Evolutionary conservation across 2,113 vertebrate species (phyloP).

Genomic region (Corythornis vintsioides): DNA sequence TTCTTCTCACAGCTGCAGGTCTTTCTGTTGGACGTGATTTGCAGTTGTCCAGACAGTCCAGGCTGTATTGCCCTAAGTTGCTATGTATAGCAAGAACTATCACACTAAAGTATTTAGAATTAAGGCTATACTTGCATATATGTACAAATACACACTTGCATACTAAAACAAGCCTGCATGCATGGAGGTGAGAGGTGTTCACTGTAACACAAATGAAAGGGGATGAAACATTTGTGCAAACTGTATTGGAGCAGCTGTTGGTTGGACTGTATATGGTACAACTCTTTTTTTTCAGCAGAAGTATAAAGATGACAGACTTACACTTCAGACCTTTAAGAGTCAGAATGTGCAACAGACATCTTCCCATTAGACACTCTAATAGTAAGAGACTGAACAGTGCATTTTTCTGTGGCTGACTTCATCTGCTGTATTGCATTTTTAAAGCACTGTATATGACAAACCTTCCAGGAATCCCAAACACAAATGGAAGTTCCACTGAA

Average conservation of each 20-base stretch:
- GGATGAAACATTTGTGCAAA: not conserved
- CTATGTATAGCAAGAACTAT: not conserved
- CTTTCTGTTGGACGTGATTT: not conserved
- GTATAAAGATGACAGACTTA: not conserved
- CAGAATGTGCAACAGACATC: not conserved
- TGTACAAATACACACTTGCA: not conserved
- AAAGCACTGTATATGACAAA: slow-evolving; percentile 41
- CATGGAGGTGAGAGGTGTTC: not conserved
- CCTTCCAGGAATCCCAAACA: slow-evolving; percentile 50
- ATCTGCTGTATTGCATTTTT: not conserved
- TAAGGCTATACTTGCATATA: not conserved
- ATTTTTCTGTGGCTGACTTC: slow-evolving; percentile 6
- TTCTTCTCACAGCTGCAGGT: not conserved
- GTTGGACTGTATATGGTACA: not conserved
- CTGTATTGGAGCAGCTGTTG: not conserved
- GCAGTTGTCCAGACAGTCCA: not conserved
- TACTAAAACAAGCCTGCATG: not conserved
- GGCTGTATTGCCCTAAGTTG: not conserved
- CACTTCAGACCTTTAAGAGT: not conserved
- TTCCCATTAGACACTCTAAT: not conserved
- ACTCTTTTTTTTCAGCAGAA: not conserved
- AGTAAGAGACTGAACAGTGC: not conserved
- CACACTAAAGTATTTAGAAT: not conserved
- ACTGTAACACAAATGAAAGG: not conserved
- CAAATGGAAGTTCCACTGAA: slow-evolving; percentile 35